Percentiles rank a stretch among this genome's conserved stretches.
Evolutionary conservation across 2,797 vertebrate species (phyloP).

Genomic region (Tenualosa thibaudeaui): DNA sequence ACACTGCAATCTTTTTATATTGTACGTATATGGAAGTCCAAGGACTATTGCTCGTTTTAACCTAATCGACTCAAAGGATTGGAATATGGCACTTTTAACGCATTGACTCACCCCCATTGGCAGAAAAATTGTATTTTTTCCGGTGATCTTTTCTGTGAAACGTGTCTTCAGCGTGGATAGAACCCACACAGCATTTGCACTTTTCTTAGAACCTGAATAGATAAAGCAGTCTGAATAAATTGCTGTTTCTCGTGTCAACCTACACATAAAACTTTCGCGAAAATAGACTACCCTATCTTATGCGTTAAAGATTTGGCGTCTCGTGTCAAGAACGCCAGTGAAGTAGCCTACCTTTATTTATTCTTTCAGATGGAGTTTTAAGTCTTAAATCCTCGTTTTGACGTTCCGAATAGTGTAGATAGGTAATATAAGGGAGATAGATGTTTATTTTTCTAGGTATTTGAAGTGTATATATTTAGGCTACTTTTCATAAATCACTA

Average conservation of each 20-base stretch:
- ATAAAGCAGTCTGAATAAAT: neutral
- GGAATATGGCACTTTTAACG: slow-evolving; percentile 47
- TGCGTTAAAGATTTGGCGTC: neutral
- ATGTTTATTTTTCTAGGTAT: slow-evolving; percentile 26
- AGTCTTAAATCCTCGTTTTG: slow-evolving; percentile 48
- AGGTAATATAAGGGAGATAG: slow-evolving; percentile 35
- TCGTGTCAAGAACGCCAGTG: slow-evolving; percentile 38
- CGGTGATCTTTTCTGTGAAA: slow-evolving; percentile 24
- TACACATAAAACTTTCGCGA: slow-evolving; percentile 15
- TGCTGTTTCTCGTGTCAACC: neutral
- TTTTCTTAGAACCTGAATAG: slow-evolving; percentile 49
- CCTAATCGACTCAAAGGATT: slow-evolving; percentile 56
- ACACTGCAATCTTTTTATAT: slow-evolving; percentile 59
- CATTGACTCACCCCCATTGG: slow-evolving; percentile 41
- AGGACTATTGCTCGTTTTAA: slow-evolving; percentile 47
- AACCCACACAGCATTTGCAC: slow-evolving; percentile 56
- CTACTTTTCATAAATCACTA: slow-evolving; percentile 29
- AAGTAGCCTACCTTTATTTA: slow-evolving; percentile 28
- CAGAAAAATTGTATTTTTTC: slow-evolving; percentile 35
- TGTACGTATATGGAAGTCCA: slow-evolving; percentile 74
- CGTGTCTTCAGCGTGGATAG: slow-evolving; percentile 42
- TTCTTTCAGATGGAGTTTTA: slow-evolving; percentile 48
- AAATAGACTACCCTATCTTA: neutral
- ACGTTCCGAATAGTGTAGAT: slow-evolving; percentile 41
- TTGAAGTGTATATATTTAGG: slow-evolving; percentile 30